Evolutionary conservation across 2,797 vertebrate genomes (phyloP).

Genomic region (Aphelocoma californica): DNA sequence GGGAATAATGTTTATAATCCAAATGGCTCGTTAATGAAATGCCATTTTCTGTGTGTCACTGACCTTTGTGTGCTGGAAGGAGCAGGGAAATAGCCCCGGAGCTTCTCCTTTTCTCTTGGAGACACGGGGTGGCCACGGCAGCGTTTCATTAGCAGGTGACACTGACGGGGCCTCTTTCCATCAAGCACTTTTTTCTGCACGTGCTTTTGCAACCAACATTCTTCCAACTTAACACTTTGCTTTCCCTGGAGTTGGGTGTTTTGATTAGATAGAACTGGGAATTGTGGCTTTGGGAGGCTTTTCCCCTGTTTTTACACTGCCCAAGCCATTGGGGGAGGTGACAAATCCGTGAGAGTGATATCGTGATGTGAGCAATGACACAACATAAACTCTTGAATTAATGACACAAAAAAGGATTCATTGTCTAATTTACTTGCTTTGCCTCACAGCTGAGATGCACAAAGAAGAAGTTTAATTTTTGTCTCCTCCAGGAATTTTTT

Average conservation of each 20-base stretch:
- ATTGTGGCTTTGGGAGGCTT: neutral
- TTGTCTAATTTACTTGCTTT: neutral
- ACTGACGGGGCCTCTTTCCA: neutral
- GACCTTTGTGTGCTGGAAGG: slow-evolving; percentile 42
- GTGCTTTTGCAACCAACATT: neutral
- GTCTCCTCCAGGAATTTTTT: neutral
- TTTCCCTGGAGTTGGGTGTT: neutral
- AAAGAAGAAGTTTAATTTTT: neutral
- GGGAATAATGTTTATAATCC: slow-evolving; percentile 59
- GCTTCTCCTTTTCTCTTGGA: neutral
- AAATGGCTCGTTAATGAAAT: slow-evolving; percentile 54
- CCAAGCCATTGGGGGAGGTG: neutral
- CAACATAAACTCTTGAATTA: neutral
- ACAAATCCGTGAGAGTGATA: neutral
- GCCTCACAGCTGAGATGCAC: neutral
- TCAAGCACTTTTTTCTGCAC: neutral
- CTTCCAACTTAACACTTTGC: neutral
- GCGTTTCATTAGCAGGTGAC: neutral
- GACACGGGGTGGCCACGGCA: neutral
- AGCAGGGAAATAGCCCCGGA: neutral
- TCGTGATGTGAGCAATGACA: neutral
- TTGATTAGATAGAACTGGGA: neutral
- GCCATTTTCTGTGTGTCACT: slow-evolving; percentile 23
- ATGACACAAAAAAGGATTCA: neutral
- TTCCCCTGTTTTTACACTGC: neutral